Percentiles rank a stretch among this genome's conserved stretches.
Evolutionary conservation across 2,113 vertebrate species (phyloP).

Genomic region (Xiphophorus hellerii): DNA sequence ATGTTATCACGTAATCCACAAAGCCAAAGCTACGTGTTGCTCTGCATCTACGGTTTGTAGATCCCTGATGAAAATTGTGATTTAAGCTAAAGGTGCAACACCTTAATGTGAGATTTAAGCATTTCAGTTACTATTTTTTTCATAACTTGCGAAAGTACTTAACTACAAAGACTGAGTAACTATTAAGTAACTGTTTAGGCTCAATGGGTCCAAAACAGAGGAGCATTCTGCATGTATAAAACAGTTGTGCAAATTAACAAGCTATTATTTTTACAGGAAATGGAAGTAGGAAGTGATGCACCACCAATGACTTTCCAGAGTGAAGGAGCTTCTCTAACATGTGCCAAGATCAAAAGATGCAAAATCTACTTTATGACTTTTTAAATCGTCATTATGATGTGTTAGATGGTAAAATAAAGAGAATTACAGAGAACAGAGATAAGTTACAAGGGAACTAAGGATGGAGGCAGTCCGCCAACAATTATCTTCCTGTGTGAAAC

Average conservation of each 20-base stretch:
- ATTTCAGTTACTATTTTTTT: not conserved
- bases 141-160: not conserved
- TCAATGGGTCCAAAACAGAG: not conserved
- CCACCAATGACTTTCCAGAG: not conserved
- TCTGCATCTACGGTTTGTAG: too few species aligned
- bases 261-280: not conserved
- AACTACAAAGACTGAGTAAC: not conserved
- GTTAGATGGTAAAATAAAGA: not conserved
- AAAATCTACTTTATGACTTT: too few species aligned
- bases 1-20: too few species aligned
- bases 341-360: not conserved
- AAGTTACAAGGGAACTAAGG: not conserved
- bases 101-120: not conserved
- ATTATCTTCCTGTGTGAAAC: not conserved
- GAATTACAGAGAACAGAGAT: not conserved
- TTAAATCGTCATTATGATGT: not conserved
- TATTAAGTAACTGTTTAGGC: not conserved
- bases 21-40: too few species aligned
- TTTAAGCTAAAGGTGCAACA: too few species aligned
- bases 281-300: not conserved
- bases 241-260: not conserved
- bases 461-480: not conserved
- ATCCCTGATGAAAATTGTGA: too few species aligned
- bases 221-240: not conserved
- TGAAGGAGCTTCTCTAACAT: not conserved